Evolutionary conservation across 2,888 invertebrate species (phyloP).

Genomic region (Unio delphinus): DNA sequence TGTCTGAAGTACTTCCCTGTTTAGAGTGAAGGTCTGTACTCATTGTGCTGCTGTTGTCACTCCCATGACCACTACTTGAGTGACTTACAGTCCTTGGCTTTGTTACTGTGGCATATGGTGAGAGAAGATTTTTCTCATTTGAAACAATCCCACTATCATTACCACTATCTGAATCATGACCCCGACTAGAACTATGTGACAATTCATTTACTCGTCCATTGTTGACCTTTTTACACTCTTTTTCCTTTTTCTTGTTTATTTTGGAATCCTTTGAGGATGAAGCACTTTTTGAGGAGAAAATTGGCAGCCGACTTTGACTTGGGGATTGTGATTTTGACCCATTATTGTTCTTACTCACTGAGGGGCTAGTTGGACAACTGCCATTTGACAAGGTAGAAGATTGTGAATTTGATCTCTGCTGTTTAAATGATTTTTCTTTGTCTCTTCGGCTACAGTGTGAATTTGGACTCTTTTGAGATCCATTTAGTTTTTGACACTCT

Average conservation of each 20-base stretch:
- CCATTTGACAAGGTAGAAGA: constrained; percentile 31
- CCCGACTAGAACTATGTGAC: constrained; percentile 30
- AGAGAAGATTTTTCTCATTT: constrained; percentile 61
- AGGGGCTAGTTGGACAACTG: constrained; percentile 25
- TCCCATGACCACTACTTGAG: constrained; percentile 72
- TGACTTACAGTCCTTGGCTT: constrained; percentile 68
- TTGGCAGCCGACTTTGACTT: constrained; percentile 45
- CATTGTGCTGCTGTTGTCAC: constrained; percentile 67
- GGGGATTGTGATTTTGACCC: constrained; percentile 47
- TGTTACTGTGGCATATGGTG: constrained; percentile 71
- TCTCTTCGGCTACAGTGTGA: constrained; percentile 37
- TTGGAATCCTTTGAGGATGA: constrained; percentile 51
- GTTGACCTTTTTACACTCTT: constrained; percentile 49
- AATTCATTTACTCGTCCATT: constrained; percentile 37
- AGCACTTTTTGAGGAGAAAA: constrained; percentile 44
- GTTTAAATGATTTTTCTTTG: constrained; percentile 33
- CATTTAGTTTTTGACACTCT: constrained; percentile 36
- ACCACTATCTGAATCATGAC: constrained; percentile 68
- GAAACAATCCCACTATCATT: constrained; percentile 68
- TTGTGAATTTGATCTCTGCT: constrained; percentile 10
- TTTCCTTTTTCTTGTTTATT: constrained; percentile 58
- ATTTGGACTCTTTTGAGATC: constrained; percentile 4
- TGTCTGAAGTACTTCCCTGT: constrained; percentile 58
- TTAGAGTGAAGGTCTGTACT: constrained; percentile 57
- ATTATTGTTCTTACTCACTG: constrained; percentile 18